These are phyloP conservation scores for Apantesis nais DNA, from an alignment of 2,888 invertebrate species.

Conservation along the genomic window DNA sequence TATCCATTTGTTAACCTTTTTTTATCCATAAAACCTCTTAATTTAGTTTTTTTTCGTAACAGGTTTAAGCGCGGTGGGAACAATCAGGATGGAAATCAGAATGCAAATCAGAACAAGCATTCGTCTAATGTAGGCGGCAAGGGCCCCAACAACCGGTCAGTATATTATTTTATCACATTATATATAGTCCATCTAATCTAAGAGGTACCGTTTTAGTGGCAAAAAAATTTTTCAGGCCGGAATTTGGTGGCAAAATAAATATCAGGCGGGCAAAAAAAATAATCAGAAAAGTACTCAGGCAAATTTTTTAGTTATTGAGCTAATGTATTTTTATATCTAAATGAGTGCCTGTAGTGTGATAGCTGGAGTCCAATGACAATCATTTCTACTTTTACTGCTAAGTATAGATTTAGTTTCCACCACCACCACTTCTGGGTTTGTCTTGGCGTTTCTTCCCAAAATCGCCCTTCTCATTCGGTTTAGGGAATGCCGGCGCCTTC, in stretches of 20 bases:
- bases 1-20: constrained; percentile 1
- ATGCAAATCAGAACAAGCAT: constrained; percentile 59
- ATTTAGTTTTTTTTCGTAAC: constrained; percentile 23
- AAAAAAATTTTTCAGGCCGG: neutral
- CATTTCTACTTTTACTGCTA: too few species aligned
- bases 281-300: neutral
- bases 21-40: constrained; percentile 11
- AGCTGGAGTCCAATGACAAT: too few species aligned
- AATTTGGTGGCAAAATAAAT: too few species aligned
- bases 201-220: too few species aligned
- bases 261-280: too few species aligned
- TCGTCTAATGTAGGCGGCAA: constrained; percentile 73
- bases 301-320: neutral
- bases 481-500: too few species aligned
- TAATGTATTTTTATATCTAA: neutral
- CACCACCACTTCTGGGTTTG: too few species aligned
- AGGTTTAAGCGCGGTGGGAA: constrained; percentile 78
- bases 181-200: too few species aligned
- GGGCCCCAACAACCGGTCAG: constrained; percentile 75
- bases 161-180: constrained; percentile 8
- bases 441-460: too few species aligned
- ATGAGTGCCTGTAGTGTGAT: too few species aligned
- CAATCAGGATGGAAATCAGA: constrained; percentile 70
- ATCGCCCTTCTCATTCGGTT: too few species aligned
- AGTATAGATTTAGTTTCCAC: too few species aligned